These are phyloP conservation scores for Patella vulgata DNA, from an alignment of 1,140 invertebrate species.

Conservation along the genomic window DNA sequence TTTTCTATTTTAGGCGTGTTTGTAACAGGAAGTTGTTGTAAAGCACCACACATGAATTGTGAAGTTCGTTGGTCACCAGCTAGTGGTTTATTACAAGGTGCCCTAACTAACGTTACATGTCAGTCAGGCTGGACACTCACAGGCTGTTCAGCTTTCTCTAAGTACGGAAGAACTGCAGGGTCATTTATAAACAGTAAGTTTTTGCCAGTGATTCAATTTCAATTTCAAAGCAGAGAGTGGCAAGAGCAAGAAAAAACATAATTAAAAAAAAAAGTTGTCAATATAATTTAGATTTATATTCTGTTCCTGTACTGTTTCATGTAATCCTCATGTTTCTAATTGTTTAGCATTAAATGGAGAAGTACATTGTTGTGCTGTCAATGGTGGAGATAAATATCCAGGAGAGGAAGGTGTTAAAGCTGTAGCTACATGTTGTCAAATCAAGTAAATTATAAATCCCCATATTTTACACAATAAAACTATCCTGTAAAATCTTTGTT, in stretches of 20 bases:
- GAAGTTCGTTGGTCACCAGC: background rate
- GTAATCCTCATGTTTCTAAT: too few relatives aligned
- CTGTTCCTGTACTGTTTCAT: too few relatives aligned
- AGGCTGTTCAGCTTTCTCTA: slow-evolving; percentile 12
- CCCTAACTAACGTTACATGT: background rate
- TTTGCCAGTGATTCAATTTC: too few relatives aligned
- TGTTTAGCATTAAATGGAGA: background rate
- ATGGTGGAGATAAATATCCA: slow-evolving; percentile 9
- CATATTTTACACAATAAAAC: too few relatives aligned
- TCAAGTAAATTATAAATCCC: too few relatives aligned
- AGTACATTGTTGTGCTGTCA: background rate
- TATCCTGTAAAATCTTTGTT: too few relatives aligned
- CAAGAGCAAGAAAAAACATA: too few relatives aligned
- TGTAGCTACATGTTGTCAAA: slow-evolving; percentile 9
- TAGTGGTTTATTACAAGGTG: background rate
- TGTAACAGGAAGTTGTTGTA: slow-evolving; percentile 6
- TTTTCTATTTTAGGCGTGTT: slow-evolving; percentile 5
- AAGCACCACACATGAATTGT: background rate
- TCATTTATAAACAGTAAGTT: slow-evolving; percentile 1
- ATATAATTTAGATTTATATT: too few relatives aligned
- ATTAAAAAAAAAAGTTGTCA: too few relatives aligned
- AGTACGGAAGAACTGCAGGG: slow-evolving; percentile 5
- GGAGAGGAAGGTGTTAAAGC: slow-evolving; percentile 11
- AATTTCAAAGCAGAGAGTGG: too few relatives aligned
- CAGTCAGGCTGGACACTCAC: slow-evolving; percentile 7